These are phyloP conservation scores for Chelonus insularis DNA, from an alignment of 1,140 invertebrate genomes.

Conservation along the genomic window DNA sequence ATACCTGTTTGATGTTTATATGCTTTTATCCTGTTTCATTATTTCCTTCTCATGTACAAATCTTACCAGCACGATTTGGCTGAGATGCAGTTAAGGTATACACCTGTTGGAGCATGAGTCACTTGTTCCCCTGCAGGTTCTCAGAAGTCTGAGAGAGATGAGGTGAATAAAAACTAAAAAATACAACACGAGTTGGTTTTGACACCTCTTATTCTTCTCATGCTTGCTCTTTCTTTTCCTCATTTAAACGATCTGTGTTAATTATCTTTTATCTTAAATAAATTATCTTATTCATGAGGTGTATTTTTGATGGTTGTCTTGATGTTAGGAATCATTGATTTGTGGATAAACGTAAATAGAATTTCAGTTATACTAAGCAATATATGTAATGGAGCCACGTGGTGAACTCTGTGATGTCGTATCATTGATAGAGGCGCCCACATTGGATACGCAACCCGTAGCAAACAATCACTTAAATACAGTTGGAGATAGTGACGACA, in stretches of 20 bases:
- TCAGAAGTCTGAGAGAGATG: background rate
- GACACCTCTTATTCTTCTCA: background rate
- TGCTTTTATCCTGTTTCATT: background rate
- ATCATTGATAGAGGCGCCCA: slow-evolving; percentile 47
- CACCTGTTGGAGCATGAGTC: slow-evolving; percentile 33
- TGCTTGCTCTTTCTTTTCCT: no score
- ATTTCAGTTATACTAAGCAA: slow-evolving; percentile 19
- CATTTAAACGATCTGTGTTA: no score
- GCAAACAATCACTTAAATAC: slow-evolving; percentile 2
- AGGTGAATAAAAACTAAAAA: slow-evolving; percentile 6
- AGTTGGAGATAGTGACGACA: slow-evolving; percentile 2
- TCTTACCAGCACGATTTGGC: slow-evolving; percentile 2
- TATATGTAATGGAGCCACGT: slow-evolving; percentile 33
- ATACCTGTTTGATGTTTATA: background rate
- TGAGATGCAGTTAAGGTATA: slow-evolving; percentile 21
- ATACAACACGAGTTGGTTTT: background rate
- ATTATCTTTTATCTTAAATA: no score
- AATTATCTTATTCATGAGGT: no score
- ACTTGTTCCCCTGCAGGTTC: slow-evolving; percentile 25
- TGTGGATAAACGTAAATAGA: no score
- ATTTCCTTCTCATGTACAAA: background rate
- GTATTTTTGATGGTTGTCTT: no score
- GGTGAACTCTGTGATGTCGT: slow-evolving; percentile 35
- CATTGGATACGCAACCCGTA: slow-evolving; percentile 32
- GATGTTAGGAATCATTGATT: no score